Conservation (phyloP, 2,888 invertebrate genomes). For the Ferrisia virgata region DNA sequence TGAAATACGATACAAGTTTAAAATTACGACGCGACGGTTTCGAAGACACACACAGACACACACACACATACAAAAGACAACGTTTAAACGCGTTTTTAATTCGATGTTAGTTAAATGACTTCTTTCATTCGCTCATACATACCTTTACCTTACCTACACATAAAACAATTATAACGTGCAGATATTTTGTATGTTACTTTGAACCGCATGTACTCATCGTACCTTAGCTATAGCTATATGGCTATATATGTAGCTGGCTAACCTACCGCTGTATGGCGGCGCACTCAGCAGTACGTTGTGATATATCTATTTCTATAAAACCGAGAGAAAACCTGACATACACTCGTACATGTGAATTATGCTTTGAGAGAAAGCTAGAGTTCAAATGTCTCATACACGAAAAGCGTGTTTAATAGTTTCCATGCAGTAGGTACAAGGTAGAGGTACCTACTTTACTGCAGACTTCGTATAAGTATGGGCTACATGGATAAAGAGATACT, state of each 20-base stretch:
- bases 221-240: too few relatives aligned
- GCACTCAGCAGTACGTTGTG: background rate
- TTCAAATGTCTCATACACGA: conserved; percentile 16
- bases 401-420: conserved; percentile 19
- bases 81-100: conserved; percentile 17
- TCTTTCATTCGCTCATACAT: background rate
- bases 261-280: background rate
- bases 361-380: conserved; percentile 13
- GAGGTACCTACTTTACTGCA: too few relatives aligned
- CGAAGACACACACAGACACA: too few relatives aligned
- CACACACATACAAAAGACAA: too few relatives aligned
- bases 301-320: conserved; percentile 15
- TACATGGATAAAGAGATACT: background rate
- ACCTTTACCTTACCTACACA: too few relatives aligned
- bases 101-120: conserved; percentile 22
- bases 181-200: background rate
- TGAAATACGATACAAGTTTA: conserved; percentile 16
- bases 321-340: background rate
- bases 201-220: background rate
- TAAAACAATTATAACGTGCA: conserved; percentile 15
- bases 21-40: background rate
- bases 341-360: background rate
- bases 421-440: background rate
- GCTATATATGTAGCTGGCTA: too few relatives aligned
- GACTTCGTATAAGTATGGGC: too few relatives aligned